phyloP scores from a whole-genome alignment of 2,797 vertebrate genomes.

The Chanos chanos region DNA sequence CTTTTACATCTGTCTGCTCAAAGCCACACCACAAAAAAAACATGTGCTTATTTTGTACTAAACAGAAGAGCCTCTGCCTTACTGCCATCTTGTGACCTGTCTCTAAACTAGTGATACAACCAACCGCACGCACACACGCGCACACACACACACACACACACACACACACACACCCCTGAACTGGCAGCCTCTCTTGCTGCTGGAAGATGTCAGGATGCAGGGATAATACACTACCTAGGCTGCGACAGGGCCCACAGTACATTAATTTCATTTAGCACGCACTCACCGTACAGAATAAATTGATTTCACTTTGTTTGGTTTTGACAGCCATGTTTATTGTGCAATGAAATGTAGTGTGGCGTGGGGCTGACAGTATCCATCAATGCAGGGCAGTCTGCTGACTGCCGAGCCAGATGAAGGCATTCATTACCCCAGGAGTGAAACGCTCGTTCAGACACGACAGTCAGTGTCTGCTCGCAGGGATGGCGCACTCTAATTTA shows the following conservation, averaged over 20 bases:
- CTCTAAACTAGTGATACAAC: too few relatives aligned
- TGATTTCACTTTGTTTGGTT: constrained; percentile 98
- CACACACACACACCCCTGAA: too few relatives aligned
- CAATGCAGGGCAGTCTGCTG: constrained; percentile 94
- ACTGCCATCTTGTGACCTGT: too few relatives aligned
- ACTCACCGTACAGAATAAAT: constrained; percentile 97
- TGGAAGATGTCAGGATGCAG: constrained; percentile 71
- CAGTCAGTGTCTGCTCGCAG: constrained; percentile 81
- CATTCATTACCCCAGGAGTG: constrained; percentile 96
- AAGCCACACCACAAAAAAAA: background rate
- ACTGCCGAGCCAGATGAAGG: constrained; percentile 98
- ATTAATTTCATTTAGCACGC: constrained; percentile 99
- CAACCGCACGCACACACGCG: too few relatives aligned
- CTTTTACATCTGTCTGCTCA: constrained; percentile 10
- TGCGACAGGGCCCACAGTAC: constrained; percentile 76
- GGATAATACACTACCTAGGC: constrained; percentile 85
- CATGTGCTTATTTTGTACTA: constrained; percentile 14
- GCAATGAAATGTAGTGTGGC: constrained; percentile 97
- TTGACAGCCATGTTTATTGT: constrained; percentile 99
- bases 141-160: too few relatives aligned
- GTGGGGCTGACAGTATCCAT: constrained; percentile 97
- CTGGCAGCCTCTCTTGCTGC: too few relatives aligned
- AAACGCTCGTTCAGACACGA: constrained; percentile 82
- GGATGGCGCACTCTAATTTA: constrained; percentile 89
- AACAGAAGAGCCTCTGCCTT: constrained; percentile 22